Conservation (phyloP, 1,140 invertebrate species). For the Coptotermes formosanus region DNA sequence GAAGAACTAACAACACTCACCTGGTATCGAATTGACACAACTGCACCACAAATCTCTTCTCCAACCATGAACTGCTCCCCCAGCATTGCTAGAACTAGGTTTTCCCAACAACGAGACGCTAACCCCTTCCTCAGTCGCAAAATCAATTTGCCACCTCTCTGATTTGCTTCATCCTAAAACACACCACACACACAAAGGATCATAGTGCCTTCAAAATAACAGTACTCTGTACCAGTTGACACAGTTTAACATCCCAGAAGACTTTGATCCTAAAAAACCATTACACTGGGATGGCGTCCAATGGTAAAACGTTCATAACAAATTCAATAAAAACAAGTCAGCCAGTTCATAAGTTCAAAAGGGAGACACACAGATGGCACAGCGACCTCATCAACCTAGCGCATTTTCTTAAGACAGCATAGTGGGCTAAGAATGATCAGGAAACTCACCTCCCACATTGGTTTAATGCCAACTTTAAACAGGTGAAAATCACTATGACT, state of each 20-base stretch:
- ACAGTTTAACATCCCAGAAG: too few species aligned
- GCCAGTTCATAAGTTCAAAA: too few species aligned
- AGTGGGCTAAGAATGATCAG: too few species aligned
- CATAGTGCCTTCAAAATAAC: too few species aligned
- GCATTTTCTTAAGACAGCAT: too few species aligned
- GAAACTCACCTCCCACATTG: constrained; percentile 88
- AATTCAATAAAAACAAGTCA: too few species aligned
- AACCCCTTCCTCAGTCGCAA: constrained; percentile 91
- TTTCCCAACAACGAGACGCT: constrained; percentile 96
- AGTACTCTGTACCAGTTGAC: too few species aligned
- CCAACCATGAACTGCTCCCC: constrained; percentile 99
- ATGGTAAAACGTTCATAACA: too few species aligned
- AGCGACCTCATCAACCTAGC: too few species aligned
- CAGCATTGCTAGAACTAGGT: constrained; percentile 95
- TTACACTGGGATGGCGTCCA: too few species aligned
- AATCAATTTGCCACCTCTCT: constrained; percentile 96
- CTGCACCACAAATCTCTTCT: constrained; percentile 97
- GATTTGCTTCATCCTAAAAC: constrained; percentile 84
- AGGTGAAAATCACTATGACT: constrained; percentile 94
- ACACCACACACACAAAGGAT: background rate
- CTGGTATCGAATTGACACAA: constrained; percentile 91
- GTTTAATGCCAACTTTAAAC: constrained; percentile 97
- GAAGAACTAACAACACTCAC: constrained; percentile 48
- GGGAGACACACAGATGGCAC: too few species aligned
- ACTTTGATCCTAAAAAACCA: too few species aligned